These are phyloP conservation scores for Drosophila santomea DNA, from an alignment of 1,140 invertebrate genomes.

Conservation along the genomic window DNA sequence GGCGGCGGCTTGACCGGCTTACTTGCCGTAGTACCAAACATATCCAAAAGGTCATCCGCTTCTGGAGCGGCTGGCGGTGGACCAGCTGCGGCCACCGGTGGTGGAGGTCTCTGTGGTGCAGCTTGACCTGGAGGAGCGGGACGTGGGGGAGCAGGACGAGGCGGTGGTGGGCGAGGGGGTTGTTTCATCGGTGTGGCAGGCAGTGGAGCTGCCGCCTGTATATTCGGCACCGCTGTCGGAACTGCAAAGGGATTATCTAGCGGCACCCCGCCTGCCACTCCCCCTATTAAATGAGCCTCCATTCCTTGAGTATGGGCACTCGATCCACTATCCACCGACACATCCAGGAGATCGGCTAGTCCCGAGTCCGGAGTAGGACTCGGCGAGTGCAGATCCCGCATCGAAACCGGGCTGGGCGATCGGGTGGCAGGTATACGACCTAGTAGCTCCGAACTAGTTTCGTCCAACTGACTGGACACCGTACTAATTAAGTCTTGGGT, in stretches of 20 bases:
- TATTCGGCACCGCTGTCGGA: slow-evolving; percentile 70
- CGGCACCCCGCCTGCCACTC: not conserved
- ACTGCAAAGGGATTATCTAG: slow-evolving; percentile 78
- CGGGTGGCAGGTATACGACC: slow-evolving; percentile 92
- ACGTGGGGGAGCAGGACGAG: slow-evolving; percentile 84
- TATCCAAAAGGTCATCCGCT: slow-evolving; percentile 84
- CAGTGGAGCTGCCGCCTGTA: slow-evolving; percentile 64
- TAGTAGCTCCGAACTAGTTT: slow-evolving; percentile 92
- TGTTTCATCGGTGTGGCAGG: slow-evolving; percentile 62
- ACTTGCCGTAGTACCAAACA: slow-evolving; percentile 84
- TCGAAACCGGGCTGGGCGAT: slow-evolving; percentile 92
- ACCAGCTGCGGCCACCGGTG: slow-evolving; percentile 20
- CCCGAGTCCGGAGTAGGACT: slow-evolving; percentile 91
- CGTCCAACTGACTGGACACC: slow-evolving; percentile 95
- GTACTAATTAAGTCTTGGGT: slow-evolving; percentile 94
- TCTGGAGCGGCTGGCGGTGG: slow-evolving; percentile 38
- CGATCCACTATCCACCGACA: slow-evolving; percentile 80
- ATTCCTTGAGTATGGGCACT: slow-evolving; percentile 65
- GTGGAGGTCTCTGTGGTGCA: slow-evolving; percentile 68
- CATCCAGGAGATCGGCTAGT: slow-evolving; percentile 88
- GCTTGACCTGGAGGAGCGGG: slow-evolving; percentile 81
- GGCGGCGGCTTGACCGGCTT: slow-evolving; percentile 84
- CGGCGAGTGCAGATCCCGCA: slow-evolving; percentile 91
- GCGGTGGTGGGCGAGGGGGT: slow-evolving; percentile 81
- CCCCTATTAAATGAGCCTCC: slow-evolving; percentile 59